Base-by-base conservation (phyloP, 1,140 invertebrate species). In the Papilio polytes region DNA sequence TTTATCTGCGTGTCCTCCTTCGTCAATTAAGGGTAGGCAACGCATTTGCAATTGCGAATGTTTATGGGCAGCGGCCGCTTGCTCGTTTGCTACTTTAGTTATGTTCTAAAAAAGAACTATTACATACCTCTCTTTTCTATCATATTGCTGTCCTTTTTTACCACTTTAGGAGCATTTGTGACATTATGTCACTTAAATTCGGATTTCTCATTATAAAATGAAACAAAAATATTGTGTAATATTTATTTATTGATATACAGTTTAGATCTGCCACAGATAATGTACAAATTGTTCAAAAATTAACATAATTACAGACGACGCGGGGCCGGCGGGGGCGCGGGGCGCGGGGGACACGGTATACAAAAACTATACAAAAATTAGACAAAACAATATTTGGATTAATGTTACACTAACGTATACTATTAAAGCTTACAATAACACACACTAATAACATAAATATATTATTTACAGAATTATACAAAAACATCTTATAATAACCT, bases 391-490 rank as follows among this genome's bases (percentile, higher is more conserved):
- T 87, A 84, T 80, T 79, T 76, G 74, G 74, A 83, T 78, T 82
- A 82, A 82, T 86, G 81, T 83, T 84, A 87, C 88, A 85, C 90
- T 91, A 92, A 84, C 20, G 85, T 59, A 84, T 93, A 92, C 85
- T 94, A 94, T 94, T 94, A 94, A 94, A 94, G 93, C 93, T 94
- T 93, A 88, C 74, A 80, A 88, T 88, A 88, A 92, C 82, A 89
- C 89, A 88, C 86, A 85, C 87, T 90, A 90, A 26, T 66, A 66
- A 82, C 78, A 86, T 94, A 94, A 92, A 94, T 92, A 86, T 86
- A 81, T 82, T 94, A 94, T 94, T 90, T 94, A 94, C 92, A 94
- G 92, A 92, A 94, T 92, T 92, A 93, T 94, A 94, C 92, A 94
- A 84, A 85, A 85, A 84, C 84, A 84, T 83, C 53, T 44, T 46